Base-by-base conservation (phyloP, 1,140 invertebrate genomes). In the Triops cancriformis region DNA sequence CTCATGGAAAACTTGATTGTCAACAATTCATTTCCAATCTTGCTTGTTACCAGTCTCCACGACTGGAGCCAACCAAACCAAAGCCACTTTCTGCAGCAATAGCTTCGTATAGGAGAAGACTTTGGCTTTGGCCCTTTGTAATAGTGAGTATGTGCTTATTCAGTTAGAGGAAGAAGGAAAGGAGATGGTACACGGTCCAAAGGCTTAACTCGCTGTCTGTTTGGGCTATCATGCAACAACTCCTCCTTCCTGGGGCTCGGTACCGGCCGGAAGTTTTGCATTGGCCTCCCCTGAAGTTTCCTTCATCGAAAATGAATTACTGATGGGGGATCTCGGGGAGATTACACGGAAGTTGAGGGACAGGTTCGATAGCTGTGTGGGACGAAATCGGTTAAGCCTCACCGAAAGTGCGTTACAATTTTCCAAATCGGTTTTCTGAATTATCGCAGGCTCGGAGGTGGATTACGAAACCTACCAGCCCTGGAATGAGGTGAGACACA, bases 281-380 rank as follows among this genome's bases (percentile, higher is more conserved):
- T 64, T 64, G 51, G 18, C 18, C 23, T 64, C 14, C 51, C 6
- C 14, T 14, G 23, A 64, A 64, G 51, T 64, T 64, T 10, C n/a
- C 51, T 64, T 64, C 51, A 64, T 64, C 51, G 51, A 64, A 64
- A 64, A 64, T 64, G 51, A 64, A 64, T 64, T 64, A 64, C 51
- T 64, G 51, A 64, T 64, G 51, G 51, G 7, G 31, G 7, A 37
- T 64, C 23, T 64, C 51, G 51, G 14, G 51, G 51, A 64, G 51
- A 64, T 64, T 64, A 64, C 18, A 64, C 0, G 51, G 14, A 64
- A 23, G 4, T 64, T n/a, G 51, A 64, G 51, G 23, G 51, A 37
- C 31, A 37, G 2, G 7, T 37, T 37, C 31, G 51, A 64, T 64
- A 64, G 14, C 14, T 37, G 31, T 37, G 31, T 37, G 31, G 31